phyloP scores from a whole-genome alignment of 2,113 vertebrate species.

The Opisthocomus hoazin region DNA sequence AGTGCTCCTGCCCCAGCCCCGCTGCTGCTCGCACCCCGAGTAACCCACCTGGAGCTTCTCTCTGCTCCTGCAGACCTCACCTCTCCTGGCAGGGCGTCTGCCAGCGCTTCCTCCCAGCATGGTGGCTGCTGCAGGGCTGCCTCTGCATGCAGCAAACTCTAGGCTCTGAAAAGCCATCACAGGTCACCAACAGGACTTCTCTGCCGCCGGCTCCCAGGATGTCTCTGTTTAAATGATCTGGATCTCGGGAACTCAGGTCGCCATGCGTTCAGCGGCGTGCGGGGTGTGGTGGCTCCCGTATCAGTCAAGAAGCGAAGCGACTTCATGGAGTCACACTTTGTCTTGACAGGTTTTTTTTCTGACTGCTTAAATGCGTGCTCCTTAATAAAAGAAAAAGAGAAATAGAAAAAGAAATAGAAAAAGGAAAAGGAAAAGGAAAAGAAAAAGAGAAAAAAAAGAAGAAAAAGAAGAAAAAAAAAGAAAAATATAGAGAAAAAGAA shows the following conservation, averaged over 20 bases:
- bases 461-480: too few species aligned
- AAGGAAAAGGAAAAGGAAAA: too few species aligned
- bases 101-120: not conserved
- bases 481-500: not conserved
- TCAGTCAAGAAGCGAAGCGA: not conserved
- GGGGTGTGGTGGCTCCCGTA: not conserved
- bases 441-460: too few species aligned
- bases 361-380: not conserved
- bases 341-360: not conserved
- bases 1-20: not conserved
- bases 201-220: not conserved
- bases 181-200: not conserved
- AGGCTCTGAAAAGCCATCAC: not conserved
- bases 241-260: not conserved
- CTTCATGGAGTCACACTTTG: not conserved
- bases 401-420: not conserved
- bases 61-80: not conserved
- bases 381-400: not conserved
- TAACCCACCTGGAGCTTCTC: not conserved
- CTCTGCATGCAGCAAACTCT: not conserved
- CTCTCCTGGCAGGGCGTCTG: not conserved
- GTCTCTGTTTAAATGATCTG: conserved; percentile 3
- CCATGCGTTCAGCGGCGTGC: not conserved
- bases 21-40: not conserved
- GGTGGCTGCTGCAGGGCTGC: not conserved